phyloP scores from a whole-genome alignment of 2,888 invertebrate genomes.

The Iphiclides podalirius region DNA sequence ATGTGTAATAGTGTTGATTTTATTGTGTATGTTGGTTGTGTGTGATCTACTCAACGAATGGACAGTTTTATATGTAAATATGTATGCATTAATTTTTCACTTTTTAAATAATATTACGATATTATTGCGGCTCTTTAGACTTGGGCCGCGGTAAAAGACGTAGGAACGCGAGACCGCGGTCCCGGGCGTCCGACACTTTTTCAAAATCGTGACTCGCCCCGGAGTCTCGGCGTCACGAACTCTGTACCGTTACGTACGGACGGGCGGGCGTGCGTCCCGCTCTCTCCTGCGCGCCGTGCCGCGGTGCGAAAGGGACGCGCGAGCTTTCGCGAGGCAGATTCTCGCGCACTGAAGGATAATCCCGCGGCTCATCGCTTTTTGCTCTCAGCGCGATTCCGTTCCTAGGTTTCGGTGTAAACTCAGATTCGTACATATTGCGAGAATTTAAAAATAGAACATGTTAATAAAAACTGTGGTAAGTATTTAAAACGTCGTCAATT shows the following conservation, averaged over 20 bases:
- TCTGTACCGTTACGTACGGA: constrained; percentile 60
- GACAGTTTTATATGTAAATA: too few relatives aligned
- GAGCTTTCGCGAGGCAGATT: constrained; percentile 20
- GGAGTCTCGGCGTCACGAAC: constrained; percentile 67
- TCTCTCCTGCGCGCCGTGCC: constrained; percentile 42
- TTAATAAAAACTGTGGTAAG: too few relatives aligned
- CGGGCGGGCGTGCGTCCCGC: constrained; percentile 40
- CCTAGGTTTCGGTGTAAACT: constrained; percentile 17
- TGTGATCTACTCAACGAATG: too few relatives aligned
- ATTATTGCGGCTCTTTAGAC: too few relatives aligned
- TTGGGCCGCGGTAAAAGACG: constrained; percentile 42
- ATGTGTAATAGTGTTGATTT: too few relatives aligned
- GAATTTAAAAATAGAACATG: too few relatives aligned
- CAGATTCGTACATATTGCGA: background rate
- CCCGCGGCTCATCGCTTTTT: constrained; percentile 31
- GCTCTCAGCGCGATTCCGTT: constrained; percentile 21
- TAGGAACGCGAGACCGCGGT: constrained; percentile 52
- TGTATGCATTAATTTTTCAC: too few relatives aligned
- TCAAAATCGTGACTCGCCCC: constrained; percentile 76
- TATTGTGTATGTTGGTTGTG: too few relatives aligned
- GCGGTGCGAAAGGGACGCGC: constrained; percentile 46
- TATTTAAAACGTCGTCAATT: too few relatives aligned
- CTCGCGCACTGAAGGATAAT: constrained; percentile 37
- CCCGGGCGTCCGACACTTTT: constrained; percentile 70
- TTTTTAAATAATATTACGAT: too few relatives aligned